Evolutionary conservation across 2,113 vertebrate genomes (phyloP).

Genomic region (Trachemys scripta): DNA sequence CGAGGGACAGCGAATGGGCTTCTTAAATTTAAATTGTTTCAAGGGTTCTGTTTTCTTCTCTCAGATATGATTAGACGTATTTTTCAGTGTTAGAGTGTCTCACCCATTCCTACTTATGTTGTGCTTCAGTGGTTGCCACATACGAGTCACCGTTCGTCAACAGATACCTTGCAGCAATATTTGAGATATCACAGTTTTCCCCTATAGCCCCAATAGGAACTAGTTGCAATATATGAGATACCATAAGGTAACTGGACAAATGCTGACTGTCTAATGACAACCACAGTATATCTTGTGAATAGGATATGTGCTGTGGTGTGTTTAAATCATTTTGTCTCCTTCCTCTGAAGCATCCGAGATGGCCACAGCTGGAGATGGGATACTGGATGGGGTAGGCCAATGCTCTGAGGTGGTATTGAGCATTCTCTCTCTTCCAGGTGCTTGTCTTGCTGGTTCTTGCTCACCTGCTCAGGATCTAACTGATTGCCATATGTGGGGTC

Average conservation of each 20-base stretch:
- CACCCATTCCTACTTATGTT: neutral
- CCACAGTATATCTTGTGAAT: neutral
- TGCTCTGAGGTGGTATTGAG: no score
- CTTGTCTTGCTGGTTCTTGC: no score
- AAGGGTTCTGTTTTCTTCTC: neutral
- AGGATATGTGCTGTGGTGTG: neutral
- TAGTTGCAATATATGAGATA: neutral
- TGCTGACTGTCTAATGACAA: neutral
- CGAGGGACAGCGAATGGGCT: neutral
- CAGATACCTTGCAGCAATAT: neutral
- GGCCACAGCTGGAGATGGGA: no score
- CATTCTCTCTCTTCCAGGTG: no score
- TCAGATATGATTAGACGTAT: neutral
- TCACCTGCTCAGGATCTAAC: no score
- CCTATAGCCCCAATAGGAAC: neutral
- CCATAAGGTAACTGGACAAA: neutral
- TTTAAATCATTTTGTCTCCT: neutral
- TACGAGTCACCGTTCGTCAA: neutral
- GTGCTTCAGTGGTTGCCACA: neutral
- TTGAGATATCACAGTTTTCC: neutral
- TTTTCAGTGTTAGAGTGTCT: neutral
- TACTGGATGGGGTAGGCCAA: no score
- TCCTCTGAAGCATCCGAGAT: neutral
- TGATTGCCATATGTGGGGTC: no score
- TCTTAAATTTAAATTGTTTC: neutral